Conservation (phyloP, 1,140 invertebrate species). For the Ectropis grisescens region DNA sequence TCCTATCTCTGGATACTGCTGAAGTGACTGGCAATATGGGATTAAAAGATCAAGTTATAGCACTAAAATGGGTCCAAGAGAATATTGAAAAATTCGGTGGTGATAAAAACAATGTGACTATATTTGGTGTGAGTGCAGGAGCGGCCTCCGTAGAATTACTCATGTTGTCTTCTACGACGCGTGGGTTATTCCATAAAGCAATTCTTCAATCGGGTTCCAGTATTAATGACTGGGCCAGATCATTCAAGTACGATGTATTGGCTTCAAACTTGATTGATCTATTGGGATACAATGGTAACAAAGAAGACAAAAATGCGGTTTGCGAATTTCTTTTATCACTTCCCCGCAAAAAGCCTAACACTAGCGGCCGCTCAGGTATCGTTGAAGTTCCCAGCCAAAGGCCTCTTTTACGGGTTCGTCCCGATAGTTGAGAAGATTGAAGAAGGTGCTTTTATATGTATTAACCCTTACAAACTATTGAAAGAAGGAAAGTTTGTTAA, state of each 20-base stretch:
- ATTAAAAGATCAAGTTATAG: conserved; percentile 58
- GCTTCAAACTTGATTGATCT: conserved; percentile 8
- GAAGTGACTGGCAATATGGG: conserved; percentile 68
- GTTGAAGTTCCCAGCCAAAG: conserved; percentile 5
- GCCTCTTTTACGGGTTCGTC: conserved; percentile 30
- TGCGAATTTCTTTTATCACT: conserved; percentile 25
- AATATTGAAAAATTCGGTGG: conserved; percentile 52
- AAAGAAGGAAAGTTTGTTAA: conserved; percentile 55
- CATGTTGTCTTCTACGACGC: conserved; percentile 32
- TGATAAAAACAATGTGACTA: conserved; percentile 50
- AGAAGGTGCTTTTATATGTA: conserved; percentile 64
- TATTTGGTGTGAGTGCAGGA: conserved; percentile 67
- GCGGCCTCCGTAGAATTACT: conserved; percentile 47
- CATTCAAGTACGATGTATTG: conserved; percentile 16
- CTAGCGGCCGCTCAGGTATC: conserved; percentile 10
- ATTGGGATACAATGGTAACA: conserved; percentile 17
- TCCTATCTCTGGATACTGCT: conserved; percentile 44
- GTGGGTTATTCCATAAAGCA: conserved; percentile 32
- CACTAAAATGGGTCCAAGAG: conserved; percentile 43
- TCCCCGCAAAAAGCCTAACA: conserved; percentile 4
- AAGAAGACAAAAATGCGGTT: conserved; percentile 12
- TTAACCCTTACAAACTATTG: conserved; percentile 66
- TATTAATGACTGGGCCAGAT: conserved; percentile 35
- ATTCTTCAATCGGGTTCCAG: conserved; percentile 28
- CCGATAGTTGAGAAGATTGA: conserved; percentile 39